Evolutionary conservation across 1,140 invertebrate genomes (phyloP), one percentile per base, ranked within the genome.

Genomic region (Colletes gigas): DNA sequence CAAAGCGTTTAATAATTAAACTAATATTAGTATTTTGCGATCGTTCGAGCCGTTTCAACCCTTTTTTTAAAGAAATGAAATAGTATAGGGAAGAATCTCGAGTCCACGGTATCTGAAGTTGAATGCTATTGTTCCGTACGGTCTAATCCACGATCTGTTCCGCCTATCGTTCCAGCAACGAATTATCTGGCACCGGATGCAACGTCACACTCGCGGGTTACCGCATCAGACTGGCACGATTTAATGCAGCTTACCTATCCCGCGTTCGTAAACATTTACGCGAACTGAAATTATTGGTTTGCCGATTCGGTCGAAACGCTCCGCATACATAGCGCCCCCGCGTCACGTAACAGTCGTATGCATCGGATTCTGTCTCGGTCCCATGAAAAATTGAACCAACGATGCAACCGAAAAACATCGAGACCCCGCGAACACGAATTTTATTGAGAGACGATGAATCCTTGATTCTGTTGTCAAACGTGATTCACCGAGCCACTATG

Each of bases 191-290:
- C 17, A 60, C 30, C 78, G 78, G 78, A 75, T 75, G 78, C 39
- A 17, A 80, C 72, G 54, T 74, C 71, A 80, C 44, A 68, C n/a
- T 67, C 78, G 62, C 55, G 71, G 78, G 54, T 66, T 50, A 67
- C 78, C 77, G 41, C 70, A 79, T 54, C 19, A 60, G 57, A 44
- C 50, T 19, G 59, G 44, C 19, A 75, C 78, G 78, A 75, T 75
- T 80, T 75, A 80, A 80, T 68, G 78, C 78, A 75, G 78, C 78
- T 79, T 80, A 80, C 72, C 63, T 74, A 74, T 75, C 72, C 50
- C 71, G 19, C 39, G 65, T 75, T 59, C 54, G 78, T 68, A 80
- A 80, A 80, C 63, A 80, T 80, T 80, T 80, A 75, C 78, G 63
- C 63, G 44, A 60, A 62, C 71, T 74, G 78, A 75, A 80, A 80